Base-by-base conservation (phyloP, 2,888 invertebrate species). In the Euphydryas editha region DNA sequence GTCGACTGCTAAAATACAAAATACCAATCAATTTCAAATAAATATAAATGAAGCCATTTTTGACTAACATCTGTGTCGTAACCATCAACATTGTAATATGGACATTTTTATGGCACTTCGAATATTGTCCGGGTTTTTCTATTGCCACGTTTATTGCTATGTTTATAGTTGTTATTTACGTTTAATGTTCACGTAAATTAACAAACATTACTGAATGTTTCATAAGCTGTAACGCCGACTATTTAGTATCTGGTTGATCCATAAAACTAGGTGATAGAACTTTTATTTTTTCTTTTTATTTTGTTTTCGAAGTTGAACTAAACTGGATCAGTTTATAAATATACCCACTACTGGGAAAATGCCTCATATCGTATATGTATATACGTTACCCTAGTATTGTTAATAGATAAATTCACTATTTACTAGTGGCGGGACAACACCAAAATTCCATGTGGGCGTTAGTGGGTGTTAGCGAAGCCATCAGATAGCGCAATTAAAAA, bases 171-270 rank as follows among this genome's bases (percentile, higher is more conserved):
- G 62, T 69, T 69, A 63, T 57, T 67, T 55, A 42, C 62, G 54
- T 67, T 60, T 64, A 69, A 69, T 58, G 63, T 51, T 61, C 58
- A 61, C 63, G 60, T 67, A 61, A 67, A 63, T 69, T 64, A 69
- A 24, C 63, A 54, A 36, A 55, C 67, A 63, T 68, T 66, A 49
- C 59, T 37, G 17, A 54, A 55, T 24, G 17, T 62, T 68, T 68
- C 39, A 62, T 56, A 59, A 62, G 56, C 51, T 60, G 37, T 59
- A 60, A 60, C 21, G 42, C 30, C 54, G 59, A 55, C 55, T 44
- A 30, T n/a, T 39, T 46, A 30, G 47, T 39, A 36, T 60, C 15
- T 24, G 17, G 47, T 39, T 47, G 36, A 47, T 56, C 20, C 8
- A 6, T 47, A 20, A 20, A 6, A 15, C 42, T 15, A n/a, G n/a